A percentile compares a stretch with the other conserved stretches of the same genome.
These are phyloP conservation scores for Rhodophaea formosa DNA, from an alignment of 2,888 invertebrate species.

Conservation along the genomic window DNA sequence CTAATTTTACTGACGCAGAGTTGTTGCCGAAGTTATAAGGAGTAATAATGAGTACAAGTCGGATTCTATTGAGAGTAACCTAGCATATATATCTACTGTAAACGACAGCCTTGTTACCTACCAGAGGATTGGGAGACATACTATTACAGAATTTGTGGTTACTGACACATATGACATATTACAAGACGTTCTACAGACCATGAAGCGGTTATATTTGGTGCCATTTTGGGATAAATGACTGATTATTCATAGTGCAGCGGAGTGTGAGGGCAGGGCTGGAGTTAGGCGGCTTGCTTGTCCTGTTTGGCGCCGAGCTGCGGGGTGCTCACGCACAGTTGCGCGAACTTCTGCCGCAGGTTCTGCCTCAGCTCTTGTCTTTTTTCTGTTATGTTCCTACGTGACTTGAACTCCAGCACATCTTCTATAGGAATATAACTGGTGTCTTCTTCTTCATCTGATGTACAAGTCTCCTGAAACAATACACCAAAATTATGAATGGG, in stretches of 20 bases:
- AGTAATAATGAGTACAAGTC: constrained; percentile 3
- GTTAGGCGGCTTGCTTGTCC: constrained; percentile 50
- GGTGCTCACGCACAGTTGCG: constrained; percentile 85
- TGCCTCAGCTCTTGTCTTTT: constrained; percentile 91
- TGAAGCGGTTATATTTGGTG: constrained; percentile 29
- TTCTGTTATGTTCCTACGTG: constrained; percentile 88
- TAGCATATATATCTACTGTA: constrained; percentile 14
- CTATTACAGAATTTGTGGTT: constrained; percentile 23
- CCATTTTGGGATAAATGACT: constrained; percentile 25
- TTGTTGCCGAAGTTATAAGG: neutral
- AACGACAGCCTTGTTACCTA: constrained; percentile 18
- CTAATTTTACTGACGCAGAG: neutral
- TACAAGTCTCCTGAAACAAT: constrained; percentile 85
- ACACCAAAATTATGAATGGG: no score
- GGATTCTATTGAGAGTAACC: constrained; percentile 9
- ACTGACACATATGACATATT: constrained; percentile 24
- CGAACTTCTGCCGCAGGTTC: constrained; percentile 90
- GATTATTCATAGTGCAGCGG: constrained; percentile 43
- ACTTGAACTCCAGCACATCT: constrained; percentile 93
- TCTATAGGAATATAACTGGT: constrained; percentile 92
- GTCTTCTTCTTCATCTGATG: constrained; percentile 88
- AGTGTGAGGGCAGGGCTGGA: constrained; percentile 31
- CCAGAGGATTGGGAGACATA: constrained; percentile 21
- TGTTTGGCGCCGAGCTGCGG: constrained; percentile 48
- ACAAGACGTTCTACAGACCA: constrained; percentile 28